phyloP scores from a whole-genome alignment of 2,113 vertebrate genomes.

The Psilopsiagon aurifrons region DNA sequence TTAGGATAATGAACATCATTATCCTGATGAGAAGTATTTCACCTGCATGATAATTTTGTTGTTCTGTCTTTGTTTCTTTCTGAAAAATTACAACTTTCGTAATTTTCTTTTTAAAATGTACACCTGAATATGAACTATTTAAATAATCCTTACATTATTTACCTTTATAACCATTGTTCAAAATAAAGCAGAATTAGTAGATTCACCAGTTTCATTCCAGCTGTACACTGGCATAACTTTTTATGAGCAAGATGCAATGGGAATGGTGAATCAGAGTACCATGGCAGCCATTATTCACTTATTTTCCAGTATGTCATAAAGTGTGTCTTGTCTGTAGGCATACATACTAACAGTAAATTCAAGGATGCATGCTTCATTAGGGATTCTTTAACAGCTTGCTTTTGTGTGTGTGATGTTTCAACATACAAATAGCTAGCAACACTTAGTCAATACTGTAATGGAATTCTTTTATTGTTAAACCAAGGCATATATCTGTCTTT shows the following conservation, averaged over 20 bases:
- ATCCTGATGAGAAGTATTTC: conserved; percentile 34
- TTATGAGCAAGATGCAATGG: background rate
- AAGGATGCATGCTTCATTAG: conserved; percentile 7
- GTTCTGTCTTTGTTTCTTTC: conserved; percentile 36
- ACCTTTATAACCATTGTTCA: background rate
- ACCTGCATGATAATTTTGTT: conserved; percentile 48
- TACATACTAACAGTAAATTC: background rate
- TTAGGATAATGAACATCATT: conserved; percentile 61
- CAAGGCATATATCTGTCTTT: background rate
- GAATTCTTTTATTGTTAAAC: background rate
- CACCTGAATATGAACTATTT: background rate
- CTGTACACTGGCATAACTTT: background rate
- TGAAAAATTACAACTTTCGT: conserved; percentile 26
- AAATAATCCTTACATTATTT: background rate
- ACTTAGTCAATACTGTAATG: background rate
- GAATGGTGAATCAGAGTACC: conserved; percentile 41
- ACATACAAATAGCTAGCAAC: background rate
- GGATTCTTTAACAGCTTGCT: background rate
- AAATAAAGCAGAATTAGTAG: background rate
- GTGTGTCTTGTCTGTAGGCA: background rate
- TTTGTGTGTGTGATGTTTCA: background rate
- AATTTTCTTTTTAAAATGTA: conserved; percentile 7
- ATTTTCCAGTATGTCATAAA: background rate
- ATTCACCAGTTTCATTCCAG: conserved; percentile 60
- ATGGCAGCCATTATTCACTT: background rate